Evolutionary conservation across 2,113 vertebrate genomes (phyloP).

Genomic region (Serilophus lunatus): DNA sequence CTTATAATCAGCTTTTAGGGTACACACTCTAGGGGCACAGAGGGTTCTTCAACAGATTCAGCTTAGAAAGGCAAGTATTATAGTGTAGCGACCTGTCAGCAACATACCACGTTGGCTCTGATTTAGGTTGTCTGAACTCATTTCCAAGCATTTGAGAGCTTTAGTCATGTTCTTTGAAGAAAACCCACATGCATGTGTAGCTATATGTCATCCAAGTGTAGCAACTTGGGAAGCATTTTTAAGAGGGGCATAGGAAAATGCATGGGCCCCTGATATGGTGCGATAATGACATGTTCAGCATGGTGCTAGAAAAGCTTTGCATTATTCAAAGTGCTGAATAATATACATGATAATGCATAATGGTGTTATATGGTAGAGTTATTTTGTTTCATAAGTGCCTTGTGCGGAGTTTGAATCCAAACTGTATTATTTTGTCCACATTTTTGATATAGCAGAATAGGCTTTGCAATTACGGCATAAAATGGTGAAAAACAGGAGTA

Average conservation of each 20-base stretch:
- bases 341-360: slow-evolving; percentile 35
- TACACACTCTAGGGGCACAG: not conserved
- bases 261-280: slow-evolving; percentile 24
- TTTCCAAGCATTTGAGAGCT: not conserved
- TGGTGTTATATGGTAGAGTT: slow-evolving; percentile 26
- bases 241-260: slow-evolving; percentile 2
- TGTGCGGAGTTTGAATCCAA: not conserved
- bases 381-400: slow-evolving; percentile 1
- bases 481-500: not conserved
- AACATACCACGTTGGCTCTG: not conserved
- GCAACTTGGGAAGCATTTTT: slow-evolving; percentile 9
- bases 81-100: not conserved
- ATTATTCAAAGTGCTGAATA: slow-evolving; percentile 54
- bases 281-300: slow-evolving; percentile 36
- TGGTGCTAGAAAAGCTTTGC: slow-evolving; percentile 30
- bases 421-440: slow-evolving; percentile 2
- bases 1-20: not conserved
- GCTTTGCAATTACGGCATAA: not conserved
- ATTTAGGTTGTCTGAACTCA: not conserved
- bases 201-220: not conserved
- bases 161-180: not conserved
- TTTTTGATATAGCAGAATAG: not conserved
- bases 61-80: not conserved
- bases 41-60: not conserved
- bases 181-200: not conserved